phyloP scores from a whole-genome alignment of 2,113 vertebrate genomes.

The Solea senegalensis region DNA sequence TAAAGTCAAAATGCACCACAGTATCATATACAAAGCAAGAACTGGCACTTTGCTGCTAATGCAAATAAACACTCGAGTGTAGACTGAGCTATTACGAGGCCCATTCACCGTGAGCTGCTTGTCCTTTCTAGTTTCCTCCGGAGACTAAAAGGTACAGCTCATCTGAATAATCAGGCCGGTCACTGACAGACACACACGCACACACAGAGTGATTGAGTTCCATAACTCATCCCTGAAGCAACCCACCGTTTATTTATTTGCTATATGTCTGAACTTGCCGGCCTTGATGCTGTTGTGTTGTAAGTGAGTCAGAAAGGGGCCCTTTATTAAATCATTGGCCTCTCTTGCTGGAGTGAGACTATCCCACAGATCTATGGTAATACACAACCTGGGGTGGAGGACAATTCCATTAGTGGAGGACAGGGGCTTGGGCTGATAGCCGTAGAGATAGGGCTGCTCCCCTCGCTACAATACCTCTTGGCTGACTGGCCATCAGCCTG shows the following conservation, averaged over 20 bases:
- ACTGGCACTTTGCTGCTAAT: neutral
- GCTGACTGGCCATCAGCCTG: slow-evolving; percentile 56
- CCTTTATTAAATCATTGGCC: slow-evolving; percentile 76
- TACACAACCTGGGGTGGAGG: slow-evolving; percentile 74
- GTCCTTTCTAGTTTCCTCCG: slow-evolving; percentile 29
- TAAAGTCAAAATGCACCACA: neutral
- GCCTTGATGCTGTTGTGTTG: slow-evolving; percentile 68
- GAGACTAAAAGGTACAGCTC: slow-evolving; percentile 41
- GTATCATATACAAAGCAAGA: neutral
- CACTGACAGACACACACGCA: slow-evolving; percentile 24
- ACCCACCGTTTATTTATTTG: slow-evolving; percentile 73
- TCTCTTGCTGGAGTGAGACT: slow-evolving; percentile 75
- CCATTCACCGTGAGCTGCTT: slow-evolving; percentile 22
- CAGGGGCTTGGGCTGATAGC: slow-evolving; percentile 72
- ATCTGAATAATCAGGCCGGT: slow-evolving; percentile 63
- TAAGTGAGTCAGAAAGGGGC: slow-evolving; percentile 72
- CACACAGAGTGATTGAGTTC: slow-evolving; percentile 42
- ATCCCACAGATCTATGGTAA: slow-evolving; percentile 82
- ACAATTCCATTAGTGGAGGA: slow-evolving; percentile 81
- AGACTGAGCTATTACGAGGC: slow-evolving; percentile 12
- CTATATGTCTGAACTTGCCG: slow-evolving; percentile 68
- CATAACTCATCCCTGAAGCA: slow-evolving; percentile 48
- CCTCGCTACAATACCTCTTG: slow-evolving; percentile 53
- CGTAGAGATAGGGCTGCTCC: slow-evolving; percentile 72
- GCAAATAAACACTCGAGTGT: neutral